These are phyloP conservation scores for Caenorhabditis zanzibari DNA, from an alignment of 2,888 invertebrate genomes.

Conservation along the genomic window DNA sequence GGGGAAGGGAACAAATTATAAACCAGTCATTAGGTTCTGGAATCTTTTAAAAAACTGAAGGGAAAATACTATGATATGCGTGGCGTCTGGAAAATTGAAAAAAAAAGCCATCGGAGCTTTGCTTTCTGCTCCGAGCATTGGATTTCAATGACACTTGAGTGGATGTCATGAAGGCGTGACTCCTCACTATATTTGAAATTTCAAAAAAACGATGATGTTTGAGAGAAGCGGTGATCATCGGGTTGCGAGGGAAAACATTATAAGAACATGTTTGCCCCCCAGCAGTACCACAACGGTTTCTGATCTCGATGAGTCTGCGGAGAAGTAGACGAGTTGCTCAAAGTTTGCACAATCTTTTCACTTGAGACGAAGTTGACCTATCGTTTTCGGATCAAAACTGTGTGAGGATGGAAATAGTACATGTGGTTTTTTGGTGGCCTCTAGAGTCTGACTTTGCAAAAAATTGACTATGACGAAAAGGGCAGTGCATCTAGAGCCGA, in stretches of 20 bases:
- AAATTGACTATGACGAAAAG: too few relatives aligned
- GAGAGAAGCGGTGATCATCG: constrained; percentile 23
- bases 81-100: constrained; percentile 32
- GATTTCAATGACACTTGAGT: constrained; percentile 67
- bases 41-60: not conserved
- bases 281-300: constrained; percentile 27
- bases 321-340: constrained; percentile 23
- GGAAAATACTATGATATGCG: constrained; percentile 49
- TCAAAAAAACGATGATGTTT: constrained; percentile 30
- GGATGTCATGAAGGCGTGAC: constrained; percentile 62
- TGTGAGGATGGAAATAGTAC: constrained; percentile 2
- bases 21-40: constrained; percentile 10
- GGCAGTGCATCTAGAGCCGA: too few relatives aligned
- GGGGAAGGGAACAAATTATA: constrained; percentile 48
- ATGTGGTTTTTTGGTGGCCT: not conserved
- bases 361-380: constrained; percentile 46
- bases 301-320: constrained; percentile 22
- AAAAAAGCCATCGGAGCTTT: constrained; percentile 38
- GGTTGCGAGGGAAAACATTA: constrained; percentile 24
- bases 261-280: constrained; percentile 46
- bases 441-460: too few relatives aligned
- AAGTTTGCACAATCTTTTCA: constrained; percentile 51
- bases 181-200: constrained; percentile 41
- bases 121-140: constrained; percentile 47
- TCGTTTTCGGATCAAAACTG: constrained; percentile 26